Conservation (phyloP, 2,888 invertebrate genomes). For the Trilocha varians region DNA sequence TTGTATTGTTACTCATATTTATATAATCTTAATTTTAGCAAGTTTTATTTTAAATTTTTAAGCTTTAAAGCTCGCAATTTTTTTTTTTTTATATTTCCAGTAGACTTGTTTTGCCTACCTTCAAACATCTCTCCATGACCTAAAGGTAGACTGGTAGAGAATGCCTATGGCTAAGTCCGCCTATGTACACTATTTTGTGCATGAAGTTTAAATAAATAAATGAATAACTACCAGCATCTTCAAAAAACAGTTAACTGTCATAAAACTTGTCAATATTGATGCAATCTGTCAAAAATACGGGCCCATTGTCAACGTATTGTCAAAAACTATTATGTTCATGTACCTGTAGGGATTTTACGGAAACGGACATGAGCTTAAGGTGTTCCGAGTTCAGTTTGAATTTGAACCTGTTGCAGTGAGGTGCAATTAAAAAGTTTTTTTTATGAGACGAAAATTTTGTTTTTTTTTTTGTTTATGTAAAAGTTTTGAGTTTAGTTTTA, state of each 20-base stretch:
- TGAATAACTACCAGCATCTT: slow-evolving; percentile 1
- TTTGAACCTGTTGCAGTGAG: slow-evolving; percentile 59
- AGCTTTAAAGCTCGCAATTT: too few species aligned
- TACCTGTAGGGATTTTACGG: slow-evolving; percentile 60
- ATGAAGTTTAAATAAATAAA: too few species aligned
- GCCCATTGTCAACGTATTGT: slow-evolving; percentile 21
- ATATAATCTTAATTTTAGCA: too few species aligned
- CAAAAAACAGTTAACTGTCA: too few species aligned
- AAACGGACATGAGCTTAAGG: slow-evolving; percentile 57
- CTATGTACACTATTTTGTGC: too few species aligned
- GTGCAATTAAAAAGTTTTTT: slow-evolving; percentile 39
- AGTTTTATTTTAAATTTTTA: too few species aligned
- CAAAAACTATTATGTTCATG: slow-evolving; percentile 22
- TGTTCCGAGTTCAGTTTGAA: slow-evolving; percentile 46
- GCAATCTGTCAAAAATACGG: slow-evolving; percentile 23
- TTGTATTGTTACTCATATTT: too few species aligned
- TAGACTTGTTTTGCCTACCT: too few species aligned
- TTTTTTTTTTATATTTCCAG: too few species aligned
- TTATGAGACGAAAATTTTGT: slow-evolving; percentile 6
- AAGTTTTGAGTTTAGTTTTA: slow-evolving; percentile 15
- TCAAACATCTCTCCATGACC: too few species aligned
- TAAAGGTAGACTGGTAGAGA: too few species aligned
- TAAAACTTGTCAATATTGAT: not conserved
- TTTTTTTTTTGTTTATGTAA: slow-evolving; percentile 11
- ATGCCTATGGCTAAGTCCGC: too few species aligned